phyloP scores from a whole-genome alignment of 2,113 vertebrate genomes.

The Chauna torquata region DNA sequence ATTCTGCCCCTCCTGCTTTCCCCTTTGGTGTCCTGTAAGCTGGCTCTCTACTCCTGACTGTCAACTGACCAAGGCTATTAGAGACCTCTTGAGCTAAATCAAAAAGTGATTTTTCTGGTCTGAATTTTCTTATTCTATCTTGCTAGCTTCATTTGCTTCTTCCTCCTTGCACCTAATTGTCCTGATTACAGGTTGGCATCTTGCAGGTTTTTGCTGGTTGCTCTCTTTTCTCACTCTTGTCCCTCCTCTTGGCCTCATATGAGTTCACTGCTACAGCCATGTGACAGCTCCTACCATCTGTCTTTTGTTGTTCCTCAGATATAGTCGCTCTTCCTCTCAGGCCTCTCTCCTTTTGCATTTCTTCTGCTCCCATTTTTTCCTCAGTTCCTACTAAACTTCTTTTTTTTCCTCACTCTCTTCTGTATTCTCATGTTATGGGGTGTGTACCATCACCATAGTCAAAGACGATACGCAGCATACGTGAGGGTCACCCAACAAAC shows the following conservation, averaged over 20 bases:
- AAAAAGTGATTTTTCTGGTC: background rate
- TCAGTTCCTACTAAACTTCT: accelerated
- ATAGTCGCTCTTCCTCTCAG: background rate
- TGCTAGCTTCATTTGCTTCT: background rate
- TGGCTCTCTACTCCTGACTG: background rate
- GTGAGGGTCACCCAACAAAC: background rate
- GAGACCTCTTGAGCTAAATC: background rate
- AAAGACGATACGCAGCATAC: background rate
- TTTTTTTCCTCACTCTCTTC: background rate
- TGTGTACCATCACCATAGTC: background rate
- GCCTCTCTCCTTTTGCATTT: background rate
- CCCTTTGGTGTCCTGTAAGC: background rate
- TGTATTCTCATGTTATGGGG: accelerated
- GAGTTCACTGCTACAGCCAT: background rate
- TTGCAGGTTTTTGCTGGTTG: background rate
- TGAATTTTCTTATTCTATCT: background rate
- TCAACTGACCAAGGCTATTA: background rate
- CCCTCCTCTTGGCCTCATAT: background rate
- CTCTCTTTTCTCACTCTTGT: background rate
- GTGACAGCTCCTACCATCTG: accelerated
- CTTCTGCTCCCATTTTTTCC: background rate
- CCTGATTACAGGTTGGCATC: background rate
- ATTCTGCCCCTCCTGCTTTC: background rate
- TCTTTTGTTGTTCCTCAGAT: background rate
- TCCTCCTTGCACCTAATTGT: background rate